Conservation (phyloP, 2,797 vertebrate species). For the Antrozous pallidus region DNA sequence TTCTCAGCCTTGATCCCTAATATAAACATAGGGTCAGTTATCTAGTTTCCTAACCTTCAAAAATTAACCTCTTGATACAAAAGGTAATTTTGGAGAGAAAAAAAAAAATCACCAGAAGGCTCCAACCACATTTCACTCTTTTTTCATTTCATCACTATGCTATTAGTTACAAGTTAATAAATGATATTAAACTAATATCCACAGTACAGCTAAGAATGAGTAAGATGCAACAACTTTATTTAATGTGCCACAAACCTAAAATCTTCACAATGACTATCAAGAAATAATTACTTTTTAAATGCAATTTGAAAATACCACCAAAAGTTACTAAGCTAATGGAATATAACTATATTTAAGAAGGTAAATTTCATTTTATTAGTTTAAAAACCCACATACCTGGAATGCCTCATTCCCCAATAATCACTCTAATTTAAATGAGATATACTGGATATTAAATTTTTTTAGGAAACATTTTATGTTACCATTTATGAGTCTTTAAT, state of each 20-base stretch:
- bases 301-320: not conserved
- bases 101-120: not conserved
- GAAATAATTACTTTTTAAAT: slow-evolving; percentile 26
- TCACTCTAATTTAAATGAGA: not conserved
- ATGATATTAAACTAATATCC: not conserved
- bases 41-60: not conserved
- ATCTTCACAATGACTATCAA: not conserved
- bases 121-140: not conserved
- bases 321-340: not conserved
- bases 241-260: not conserved
- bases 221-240: not conserved
- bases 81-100: not conserved
- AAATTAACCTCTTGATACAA: not conserved
- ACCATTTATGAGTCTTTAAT: not conserved
- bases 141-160: not conserved
- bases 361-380: not conserved
- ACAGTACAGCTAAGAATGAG: not conserved
- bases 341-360: not conserved
- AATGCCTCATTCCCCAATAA: not conserved
- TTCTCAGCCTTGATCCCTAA: not conserved
- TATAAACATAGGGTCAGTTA: not conserved
- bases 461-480: not conserved
- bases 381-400: not conserved
- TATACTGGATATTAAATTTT: not conserved
- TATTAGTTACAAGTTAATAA: not conserved